Evolutionary conservation across 2,797 vertebrate genomes (phyloP).

Genomic region (Kryptopterus vitreolus): DNA sequence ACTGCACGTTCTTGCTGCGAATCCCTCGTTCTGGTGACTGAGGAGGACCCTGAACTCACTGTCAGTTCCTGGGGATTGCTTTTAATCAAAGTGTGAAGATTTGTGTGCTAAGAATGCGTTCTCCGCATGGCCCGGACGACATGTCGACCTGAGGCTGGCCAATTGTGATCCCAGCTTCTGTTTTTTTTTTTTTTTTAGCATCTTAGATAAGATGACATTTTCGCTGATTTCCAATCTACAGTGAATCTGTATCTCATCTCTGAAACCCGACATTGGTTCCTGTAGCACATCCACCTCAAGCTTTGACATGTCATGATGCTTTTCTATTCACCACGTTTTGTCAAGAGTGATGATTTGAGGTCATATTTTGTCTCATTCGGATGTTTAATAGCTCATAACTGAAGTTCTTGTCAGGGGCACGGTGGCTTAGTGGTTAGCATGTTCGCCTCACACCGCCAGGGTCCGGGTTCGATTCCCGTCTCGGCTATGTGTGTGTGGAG

Average conservation of each 20-base stretch:
- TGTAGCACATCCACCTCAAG: not conserved
- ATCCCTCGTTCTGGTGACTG: not conserved
- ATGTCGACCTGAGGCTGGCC: not conserved
- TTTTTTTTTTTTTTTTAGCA: not conserved
- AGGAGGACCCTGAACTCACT: not conserved
- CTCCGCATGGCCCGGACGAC: not conserved
- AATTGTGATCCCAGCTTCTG: not conserved
- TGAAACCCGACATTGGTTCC: not conserved
- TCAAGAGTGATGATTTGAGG: not conserved
- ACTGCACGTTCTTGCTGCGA: not conserved
- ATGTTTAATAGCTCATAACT: not conserved
- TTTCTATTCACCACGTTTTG: not conserved
- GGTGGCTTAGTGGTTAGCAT: too few relatives aligned
- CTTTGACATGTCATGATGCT: not conserved
- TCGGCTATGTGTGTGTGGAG: too few relatives aligned
- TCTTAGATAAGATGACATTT: not conserved
- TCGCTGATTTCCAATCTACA: not conserved
- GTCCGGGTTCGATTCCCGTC: too few relatives aligned
- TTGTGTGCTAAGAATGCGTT: not conserved
- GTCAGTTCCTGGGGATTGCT: not conserved
- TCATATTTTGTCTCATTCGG: not conserved
- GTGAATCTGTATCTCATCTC: not conserved
- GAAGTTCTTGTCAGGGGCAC: not conserved
- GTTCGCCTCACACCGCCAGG: too few relatives aligned
- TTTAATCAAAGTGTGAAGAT: not conserved